phyloP scores from a whole-genome alignment of 1,140 invertebrate species.

The Drosophila simulans region DNA sequence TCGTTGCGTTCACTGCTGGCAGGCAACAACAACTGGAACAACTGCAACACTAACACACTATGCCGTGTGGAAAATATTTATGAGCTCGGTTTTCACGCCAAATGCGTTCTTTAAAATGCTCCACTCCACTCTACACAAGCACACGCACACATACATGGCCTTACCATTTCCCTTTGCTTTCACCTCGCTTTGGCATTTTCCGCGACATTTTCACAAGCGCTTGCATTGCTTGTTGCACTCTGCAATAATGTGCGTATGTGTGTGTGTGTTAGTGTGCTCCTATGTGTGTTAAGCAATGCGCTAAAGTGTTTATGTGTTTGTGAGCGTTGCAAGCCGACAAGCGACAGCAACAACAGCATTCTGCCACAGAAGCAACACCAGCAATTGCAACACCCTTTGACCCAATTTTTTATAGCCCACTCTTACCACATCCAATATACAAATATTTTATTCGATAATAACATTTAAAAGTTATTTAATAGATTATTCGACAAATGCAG shows the following conservation, averaged over 20 bases:
- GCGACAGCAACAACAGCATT: constrained; percentile 2
- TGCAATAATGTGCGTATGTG: constrained; percentile 1
- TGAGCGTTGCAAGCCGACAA: constrained; percentile 35
- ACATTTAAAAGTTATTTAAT: background rate
- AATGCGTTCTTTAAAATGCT: constrained; percentile 71
- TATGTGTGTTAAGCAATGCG: constrained; percentile 64
- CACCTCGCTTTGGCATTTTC: constrained; percentile 38
- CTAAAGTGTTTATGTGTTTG: constrained; percentile 71
- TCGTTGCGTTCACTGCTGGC: constrained; percentile 68
- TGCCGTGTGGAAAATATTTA: constrained; percentile 78
- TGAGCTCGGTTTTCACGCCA: constrained; percentile 75
- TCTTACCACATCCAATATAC: background rate
- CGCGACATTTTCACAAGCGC: constrained; percentile 56
- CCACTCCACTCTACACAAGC: background rate
- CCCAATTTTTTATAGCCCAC: background rate
- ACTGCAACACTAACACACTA: constrained; percentile 48
- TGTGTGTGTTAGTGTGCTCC: constrained; percentile 47
- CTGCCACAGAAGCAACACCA: constrained; percentile 11
- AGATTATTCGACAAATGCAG: no score
- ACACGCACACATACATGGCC: background rate
- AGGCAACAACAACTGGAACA: constrained; percentile 31
- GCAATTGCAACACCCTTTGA: constrained; percentile 18
- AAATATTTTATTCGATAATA: background rate
- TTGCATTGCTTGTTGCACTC: constrained; percentile 47
- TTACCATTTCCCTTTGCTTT: constrained; percentile 10